Percentiles rank a stretch among this genome's conserved stretches.
Conservation (phyloP, 1,140 invertebrate species). For the Lucilia sericata region DNA sequence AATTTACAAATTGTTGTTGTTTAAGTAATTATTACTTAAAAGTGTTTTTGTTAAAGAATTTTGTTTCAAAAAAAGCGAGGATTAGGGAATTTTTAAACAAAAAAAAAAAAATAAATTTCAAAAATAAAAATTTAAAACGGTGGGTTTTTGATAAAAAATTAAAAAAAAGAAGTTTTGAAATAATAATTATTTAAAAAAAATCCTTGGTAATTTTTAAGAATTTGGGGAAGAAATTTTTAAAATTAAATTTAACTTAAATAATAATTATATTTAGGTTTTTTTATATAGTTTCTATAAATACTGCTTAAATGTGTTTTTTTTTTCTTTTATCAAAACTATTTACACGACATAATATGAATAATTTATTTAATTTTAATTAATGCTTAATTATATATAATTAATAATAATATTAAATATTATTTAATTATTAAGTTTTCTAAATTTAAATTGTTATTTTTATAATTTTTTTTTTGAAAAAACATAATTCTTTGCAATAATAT, state of each 20-base stretch:
- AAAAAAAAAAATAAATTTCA: neutral
- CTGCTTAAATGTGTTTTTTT: constrained; percentile 31
- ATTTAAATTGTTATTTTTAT: constrained; percentile 29
- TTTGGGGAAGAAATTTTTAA: neutral
- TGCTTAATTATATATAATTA: neutral
- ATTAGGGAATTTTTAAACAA: neutral
- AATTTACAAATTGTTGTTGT: neutral
- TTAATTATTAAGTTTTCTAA: neutral
- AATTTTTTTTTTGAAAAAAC: constrained; percentile 32
- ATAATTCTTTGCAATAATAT: constrained; percentile 44
- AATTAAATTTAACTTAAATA: neutral
- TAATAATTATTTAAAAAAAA: neutral
- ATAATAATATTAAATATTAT: constrained; percentile 31
- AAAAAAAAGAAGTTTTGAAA: neutral
- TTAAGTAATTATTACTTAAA: no score
- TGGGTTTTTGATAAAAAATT: neutral
- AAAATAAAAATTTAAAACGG: constrained; percentile 16
- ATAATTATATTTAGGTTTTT: constrained; percentile 10
- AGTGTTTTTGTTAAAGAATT: neutral
- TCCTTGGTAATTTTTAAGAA: neutral
- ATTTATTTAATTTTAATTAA: neutral
- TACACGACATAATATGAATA: neutral
- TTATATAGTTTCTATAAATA: constrained; percentile 34
- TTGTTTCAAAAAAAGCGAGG: neutral
- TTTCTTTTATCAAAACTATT: neutral